Evolutionary conservation across 2,797 vertebrate genomes (phyloP).

Genomic region (Poeciliopsis presidionis): DNA sequence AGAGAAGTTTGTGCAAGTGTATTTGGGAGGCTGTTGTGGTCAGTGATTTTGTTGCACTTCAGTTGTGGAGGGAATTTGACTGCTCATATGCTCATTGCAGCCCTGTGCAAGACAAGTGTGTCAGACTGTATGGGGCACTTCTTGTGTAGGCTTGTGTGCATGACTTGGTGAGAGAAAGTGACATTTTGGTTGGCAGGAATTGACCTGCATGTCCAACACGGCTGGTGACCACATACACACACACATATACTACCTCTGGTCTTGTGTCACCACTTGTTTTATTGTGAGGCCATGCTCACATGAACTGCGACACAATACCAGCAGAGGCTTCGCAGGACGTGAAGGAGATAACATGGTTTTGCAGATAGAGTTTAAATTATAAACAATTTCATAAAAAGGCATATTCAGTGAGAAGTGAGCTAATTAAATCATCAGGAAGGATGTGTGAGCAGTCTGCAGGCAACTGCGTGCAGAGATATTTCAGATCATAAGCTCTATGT

Average conservation of each 20-base stretch:
- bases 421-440: not conserved
- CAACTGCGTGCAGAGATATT: not conserved
- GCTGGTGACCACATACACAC: conserved; percentile 29
- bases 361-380: not conserved
- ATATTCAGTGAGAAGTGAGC: not conserved
- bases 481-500: not conserved
- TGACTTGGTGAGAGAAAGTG: conserved; percentile 59
- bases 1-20: conserved; percentile 19
- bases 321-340: conserved; percentile 3
- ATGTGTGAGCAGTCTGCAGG: not conserved
- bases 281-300: conserved; percentile 26
- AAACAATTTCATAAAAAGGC: not conserved
- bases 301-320: conserved; percentile 22
- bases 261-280: conserved; percentile 23
- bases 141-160: conserved; percentile 21
- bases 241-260: conserved; percentile 8
- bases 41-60: conserved; percentile 70
- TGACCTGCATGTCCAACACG: conserved; percentile 59
- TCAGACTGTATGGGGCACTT: conserved; percentile 17
- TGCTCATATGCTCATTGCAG: conserved; percentile 67
- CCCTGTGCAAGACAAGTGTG: conserved; percentile 59
- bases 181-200: conserved; percentile 67
- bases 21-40: conserved; percentile 55
- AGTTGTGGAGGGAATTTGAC: conserved; percentile 66
- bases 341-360: not conserved